Conservation (phyloP, 2,888 invertebrate species). For the Eupithecia centaureata region DNA sequence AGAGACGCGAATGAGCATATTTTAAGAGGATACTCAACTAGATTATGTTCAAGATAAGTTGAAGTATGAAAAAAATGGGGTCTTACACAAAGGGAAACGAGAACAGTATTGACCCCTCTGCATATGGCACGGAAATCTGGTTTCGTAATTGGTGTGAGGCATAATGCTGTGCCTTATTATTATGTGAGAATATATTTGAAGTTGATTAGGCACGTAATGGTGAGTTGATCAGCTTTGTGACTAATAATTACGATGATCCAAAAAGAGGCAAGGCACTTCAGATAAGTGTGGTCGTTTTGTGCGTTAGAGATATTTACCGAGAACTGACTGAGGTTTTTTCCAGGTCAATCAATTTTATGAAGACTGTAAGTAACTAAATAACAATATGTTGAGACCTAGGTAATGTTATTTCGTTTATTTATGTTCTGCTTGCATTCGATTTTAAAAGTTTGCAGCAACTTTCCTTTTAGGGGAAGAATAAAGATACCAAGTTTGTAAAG, state of each 20-base stretch:
- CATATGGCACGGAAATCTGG: conserved; percentile 10
- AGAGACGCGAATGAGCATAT: background rate
- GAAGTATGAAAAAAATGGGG: conserved; percentile 17
- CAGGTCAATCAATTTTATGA: too few species aligned
- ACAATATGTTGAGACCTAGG: too few species aligned
- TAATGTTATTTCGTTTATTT: too few species aligned
- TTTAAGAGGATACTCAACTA: background rate
- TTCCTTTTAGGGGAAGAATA: too few species aligned
- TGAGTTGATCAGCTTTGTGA: background rate
- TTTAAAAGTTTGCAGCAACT: too few species aligned
- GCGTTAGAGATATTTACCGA: background rate
- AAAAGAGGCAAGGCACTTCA: background rate
- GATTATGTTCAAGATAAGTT: background rate
- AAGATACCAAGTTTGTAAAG: too few species aligned
- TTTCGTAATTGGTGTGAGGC: background rate
- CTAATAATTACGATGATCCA: background rate
- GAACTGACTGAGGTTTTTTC: too few species aligned
- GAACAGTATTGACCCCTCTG: conserved; percentile 20
- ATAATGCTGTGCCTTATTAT: background rate
- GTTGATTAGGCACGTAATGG: conserved; percentile 4
- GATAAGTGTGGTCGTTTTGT: background rate
- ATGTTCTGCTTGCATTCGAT: too few species aligned
- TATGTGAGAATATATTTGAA: conserved; percentile 1
- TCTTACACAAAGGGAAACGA: conserved; percentile 23
- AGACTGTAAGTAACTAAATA: too few species aligned